Evolutionary conservation across 2,797 vertebrate genomes (phyloP), one percentile per base, ranked within the genome.

Genomic region (Podarcis lilfordi): DNA sequence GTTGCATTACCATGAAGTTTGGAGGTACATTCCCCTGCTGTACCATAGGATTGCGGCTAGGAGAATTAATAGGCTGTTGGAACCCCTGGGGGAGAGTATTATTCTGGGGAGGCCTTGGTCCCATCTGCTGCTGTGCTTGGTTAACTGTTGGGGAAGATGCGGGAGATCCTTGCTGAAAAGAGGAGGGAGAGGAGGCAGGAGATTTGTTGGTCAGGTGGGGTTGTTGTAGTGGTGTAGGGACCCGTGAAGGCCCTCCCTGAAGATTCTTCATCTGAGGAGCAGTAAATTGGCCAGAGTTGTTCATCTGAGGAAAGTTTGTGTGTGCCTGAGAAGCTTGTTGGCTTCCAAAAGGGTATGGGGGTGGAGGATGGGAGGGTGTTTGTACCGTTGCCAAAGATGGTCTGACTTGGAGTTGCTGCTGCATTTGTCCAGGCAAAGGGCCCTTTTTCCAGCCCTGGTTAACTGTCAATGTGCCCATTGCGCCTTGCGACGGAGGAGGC

Each of bases 301-400:
- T 92, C 96, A 98, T 98, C 84, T 98, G 98, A 92, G 98, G 97
- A 93, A 98, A 98, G 96, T 98, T 98, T 95, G 98, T 96, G 94
- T 99, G 98, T 92, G 98, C 91, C 93, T 99, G 99, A 87, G 98
- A 98, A 91, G 98, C 98, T 96, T 99, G 99, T 94, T 99, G 99
- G 96, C 98, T 99, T 95, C 99, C 99, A 95, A 98, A 99, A 76
- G 99, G 99, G 91, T 99, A 99, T 40, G 99, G 99, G 91, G 99
- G 99, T 50, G 99, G 99, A 92, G 99, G 99, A 92, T 99, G 99
- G 95, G 97, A 98, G 84, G 99, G 99, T 90, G 99, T 99, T 96
- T 99, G 99, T 91, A 99, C 98, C 92, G 98, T 97, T 91, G 98
- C 97, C 95, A 99, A 97, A 88, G 99, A 98, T 80, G 99, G 98